Evolutionary conservation across 1,140 invertebrate genomes (phyloP).

Genomic region (Lithobius niger): DNA sequence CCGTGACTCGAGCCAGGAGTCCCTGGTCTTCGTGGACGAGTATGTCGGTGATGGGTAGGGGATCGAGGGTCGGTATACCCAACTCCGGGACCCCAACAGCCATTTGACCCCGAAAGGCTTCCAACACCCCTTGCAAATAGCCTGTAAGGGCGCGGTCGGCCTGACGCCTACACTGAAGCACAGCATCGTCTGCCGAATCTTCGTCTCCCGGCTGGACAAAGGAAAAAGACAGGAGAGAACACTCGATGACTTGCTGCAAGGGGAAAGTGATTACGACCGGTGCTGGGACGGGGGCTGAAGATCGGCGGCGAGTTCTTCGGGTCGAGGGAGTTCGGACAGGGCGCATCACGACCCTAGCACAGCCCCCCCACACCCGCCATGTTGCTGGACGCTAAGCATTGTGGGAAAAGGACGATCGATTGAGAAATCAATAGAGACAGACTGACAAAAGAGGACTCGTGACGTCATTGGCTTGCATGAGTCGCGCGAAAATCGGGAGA

Average conservation of each 20-base stretch:
- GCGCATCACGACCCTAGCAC: too few species aligned
- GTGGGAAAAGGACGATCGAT: too few species aligned
- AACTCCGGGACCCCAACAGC: not conserved
- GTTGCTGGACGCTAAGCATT: too few species aligned
- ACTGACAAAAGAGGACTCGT: too few species aligned
- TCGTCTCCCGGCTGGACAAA: not conserved
- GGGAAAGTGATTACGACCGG: not conserved
- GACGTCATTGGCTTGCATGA: too few species aligned
- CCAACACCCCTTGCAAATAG: conserved; percentile 5
- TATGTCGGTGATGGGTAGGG: conserved; percentile 4
- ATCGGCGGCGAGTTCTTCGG: not conserved
- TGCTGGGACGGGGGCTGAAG: not conserved
- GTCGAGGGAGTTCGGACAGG: too few species aligned
- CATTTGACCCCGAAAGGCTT: conserved; percentile 7
- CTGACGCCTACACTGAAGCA: not conserved
- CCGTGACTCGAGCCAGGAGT: not conserved
- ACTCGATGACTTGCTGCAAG: conserved; percentile 7
- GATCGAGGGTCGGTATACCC: conserved; percentile 8
- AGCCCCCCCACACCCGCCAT: too few species aligned
- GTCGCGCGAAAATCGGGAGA: too few species aligned
- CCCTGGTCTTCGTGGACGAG: conserved; percentile 8
- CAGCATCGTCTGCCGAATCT: not conserved
- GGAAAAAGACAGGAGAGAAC: conserved; percentile 6
- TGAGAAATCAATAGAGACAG: too few species aligned
- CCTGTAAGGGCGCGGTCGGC: conserved; percentile 8